phyloP scores from a whole-genome alignment of 2,113 vertebrate species.

The Muntiacus muntjak region DNA sequence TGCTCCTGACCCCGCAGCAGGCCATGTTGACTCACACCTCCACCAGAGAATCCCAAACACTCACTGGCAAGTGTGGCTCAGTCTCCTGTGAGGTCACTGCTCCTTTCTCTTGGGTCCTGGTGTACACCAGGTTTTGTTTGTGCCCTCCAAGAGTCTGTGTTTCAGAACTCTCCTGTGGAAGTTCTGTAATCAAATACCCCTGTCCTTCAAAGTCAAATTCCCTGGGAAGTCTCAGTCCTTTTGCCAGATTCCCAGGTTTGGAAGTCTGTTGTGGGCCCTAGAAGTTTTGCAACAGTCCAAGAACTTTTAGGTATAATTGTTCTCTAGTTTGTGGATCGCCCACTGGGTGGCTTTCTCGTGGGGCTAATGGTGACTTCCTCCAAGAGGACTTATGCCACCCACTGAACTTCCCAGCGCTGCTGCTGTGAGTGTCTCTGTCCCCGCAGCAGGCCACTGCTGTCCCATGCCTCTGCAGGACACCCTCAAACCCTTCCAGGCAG shows the following conservation, averaged over 20 bases:
- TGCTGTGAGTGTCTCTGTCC: background rate
- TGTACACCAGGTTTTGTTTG: background rate
- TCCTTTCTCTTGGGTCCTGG: background rate
- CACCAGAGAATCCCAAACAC: background rate
- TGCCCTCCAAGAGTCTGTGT: background rate
- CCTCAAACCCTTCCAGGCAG: background rate
- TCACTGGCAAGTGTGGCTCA: background rate
- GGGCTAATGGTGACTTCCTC: background rate
- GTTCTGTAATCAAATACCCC: background rate
- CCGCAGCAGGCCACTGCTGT: background rate
- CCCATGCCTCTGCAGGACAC: background rate
- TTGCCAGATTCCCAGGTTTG: background rate
- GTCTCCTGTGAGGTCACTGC: background rate
- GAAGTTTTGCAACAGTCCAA: background rate
- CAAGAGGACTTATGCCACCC: background rate
- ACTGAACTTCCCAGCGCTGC: background rate
- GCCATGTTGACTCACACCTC: background rate
- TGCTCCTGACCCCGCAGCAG: background rate
- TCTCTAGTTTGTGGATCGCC: background rate
- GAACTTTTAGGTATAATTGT: background rate
- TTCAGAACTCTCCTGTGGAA: background rate
- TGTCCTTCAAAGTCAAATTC: background rate
- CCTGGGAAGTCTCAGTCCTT: background rate
- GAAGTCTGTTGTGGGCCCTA: background rate
- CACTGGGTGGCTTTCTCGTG: background rate